Percentiles rank a stretch among this genome's conserved stretches.
Evolutionary conservation across 1,140 invertebrate genomes (phyloP).

Genomic region (Lasioglossum albipes): DNA sequence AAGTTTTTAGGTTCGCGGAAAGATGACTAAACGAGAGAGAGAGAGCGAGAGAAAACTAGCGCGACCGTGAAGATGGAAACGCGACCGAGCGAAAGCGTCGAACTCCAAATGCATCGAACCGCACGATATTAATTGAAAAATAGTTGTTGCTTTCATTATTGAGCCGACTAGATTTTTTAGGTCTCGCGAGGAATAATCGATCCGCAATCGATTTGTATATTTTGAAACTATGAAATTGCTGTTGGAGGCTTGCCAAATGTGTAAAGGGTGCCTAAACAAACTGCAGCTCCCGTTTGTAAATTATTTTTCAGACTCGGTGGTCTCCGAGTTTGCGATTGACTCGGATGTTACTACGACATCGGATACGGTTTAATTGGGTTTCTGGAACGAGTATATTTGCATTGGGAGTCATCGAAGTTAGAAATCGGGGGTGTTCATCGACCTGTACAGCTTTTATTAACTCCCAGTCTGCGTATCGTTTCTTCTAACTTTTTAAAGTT

Average conservation of each 20-base stretch:
- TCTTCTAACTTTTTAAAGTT: too few relatives aligned
- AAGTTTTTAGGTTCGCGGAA: conserved; percentile 62
- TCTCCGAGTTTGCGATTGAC: background rate
- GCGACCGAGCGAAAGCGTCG: conserved; percentile 7
- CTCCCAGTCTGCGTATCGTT: background rate
- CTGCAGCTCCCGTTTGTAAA: too few relatives aligned
- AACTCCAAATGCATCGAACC: background rate
- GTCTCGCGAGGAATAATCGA: background rate
- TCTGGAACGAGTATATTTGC: conserved; percentile 23
- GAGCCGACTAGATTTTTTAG: background rate
- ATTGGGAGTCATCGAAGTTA: conserved; percentile 1
- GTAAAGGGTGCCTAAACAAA: background rate
- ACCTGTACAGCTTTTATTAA: background rate
- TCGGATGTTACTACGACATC: background rate
- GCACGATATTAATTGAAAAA: background rate
- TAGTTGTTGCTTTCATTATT: background rate
- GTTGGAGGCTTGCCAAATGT: background rate
- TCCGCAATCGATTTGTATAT: background rate
- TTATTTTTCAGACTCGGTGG: too few relatives aligned
- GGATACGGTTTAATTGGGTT: conserved; percentile 8
- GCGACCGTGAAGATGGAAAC: background rate
- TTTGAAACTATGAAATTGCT: background rate
- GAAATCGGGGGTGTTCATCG: background rate
- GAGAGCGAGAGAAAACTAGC: background rate
- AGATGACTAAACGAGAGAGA: conserved; percentile 25